phyloP scores from a whole-genome alignment of 92 coral and sea anemone genomes.

The Bergia puertoricense region DNA sequence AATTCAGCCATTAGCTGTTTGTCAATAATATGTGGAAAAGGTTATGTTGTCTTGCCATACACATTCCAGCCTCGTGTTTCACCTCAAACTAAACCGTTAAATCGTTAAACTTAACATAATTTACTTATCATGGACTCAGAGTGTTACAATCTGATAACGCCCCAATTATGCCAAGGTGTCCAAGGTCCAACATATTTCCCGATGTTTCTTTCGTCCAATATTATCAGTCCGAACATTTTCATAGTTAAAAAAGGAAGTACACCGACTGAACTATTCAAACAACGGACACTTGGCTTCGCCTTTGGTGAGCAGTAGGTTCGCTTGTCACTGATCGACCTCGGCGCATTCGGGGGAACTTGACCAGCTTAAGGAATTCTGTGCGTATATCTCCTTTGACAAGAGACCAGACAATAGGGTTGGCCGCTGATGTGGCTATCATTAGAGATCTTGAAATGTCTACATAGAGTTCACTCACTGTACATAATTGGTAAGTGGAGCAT shows the following conservation, averaged over 20 bases:
- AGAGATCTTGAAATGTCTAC: slow-evolving; percentile 52
- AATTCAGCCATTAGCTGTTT: not conserved
- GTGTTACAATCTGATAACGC: not conserved
- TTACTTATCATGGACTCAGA: too few relatives aligned
- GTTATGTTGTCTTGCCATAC: not conserved
- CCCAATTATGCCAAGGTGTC: too few relatives aligned
- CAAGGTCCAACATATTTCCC: too few relatives aligned
- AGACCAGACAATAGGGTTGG: slow-evolving; percentile 67
- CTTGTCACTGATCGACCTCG: slow-evolving; percentile 14
- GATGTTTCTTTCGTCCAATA: too few relatives aligned
- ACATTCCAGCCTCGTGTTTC: not conserved
- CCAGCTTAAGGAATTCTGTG: slow-evolving; percentile 38
- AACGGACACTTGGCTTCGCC: slow-evolving; percentile 1
- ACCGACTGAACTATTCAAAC: not conserved
- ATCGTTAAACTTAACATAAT: too few relatives aligned
- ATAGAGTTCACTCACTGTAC: slow-evolving; percentile 7
- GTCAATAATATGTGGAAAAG: not conserved
- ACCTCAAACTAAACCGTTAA: not conserved
- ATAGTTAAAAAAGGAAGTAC: not conserved
- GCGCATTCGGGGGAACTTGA: not conserved
- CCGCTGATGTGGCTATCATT: slow-evolving; percentile 53
- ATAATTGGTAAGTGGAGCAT: slow-evolving; percentile 39
- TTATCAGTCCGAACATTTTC: not conserved
- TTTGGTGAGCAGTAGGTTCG: not conserved
- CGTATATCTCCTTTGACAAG: slow-evolving; percentile 66